Base-by-base conservation (phyloP, 2,888 invertebrate species). In the Plagodis dolabraria region DNA sequence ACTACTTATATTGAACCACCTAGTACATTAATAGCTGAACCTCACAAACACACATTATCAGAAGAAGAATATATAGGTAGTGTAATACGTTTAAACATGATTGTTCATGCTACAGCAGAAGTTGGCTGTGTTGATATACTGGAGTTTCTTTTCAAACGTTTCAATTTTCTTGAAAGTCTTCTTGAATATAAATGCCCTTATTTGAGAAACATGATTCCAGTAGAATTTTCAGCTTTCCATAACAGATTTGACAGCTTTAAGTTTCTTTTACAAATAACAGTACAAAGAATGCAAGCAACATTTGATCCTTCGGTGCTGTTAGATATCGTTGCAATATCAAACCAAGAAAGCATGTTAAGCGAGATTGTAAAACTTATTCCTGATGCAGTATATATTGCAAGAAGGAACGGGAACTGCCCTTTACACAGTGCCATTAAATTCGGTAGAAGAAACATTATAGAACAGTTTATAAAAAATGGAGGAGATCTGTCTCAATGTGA, bases 121-220 rank as follows among this genome's bases (percentile, higher is more conserved):
- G 76, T 82, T 60, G 93, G 94, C 1, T 82, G 88, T 60, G 69
- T 80, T 33, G 87, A 91, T n/a, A 90, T 94, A 63, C 85, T 94
- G 7, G 84, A 89, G 68, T 75, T 85, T 38, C 80, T 95, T 44
- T 71, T 94, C 11, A 80, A 83, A 72, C 69, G 86, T 77, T 22
- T 22, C 22, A 72, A 92, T 76, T 66, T 67, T 0, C 42, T 55
- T n/a, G 47, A 67, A 45, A 2, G 49, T n/a, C 48, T 60, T 12
- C 46, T 60, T 8, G 10, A 5, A 10, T 53, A 60, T 49, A 47
- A 40, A 49, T 55, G 52, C 8, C 56, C 56, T 9, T 45, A 40
- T 11, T 53, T 60, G 49, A 46, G 6, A 12, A 56, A 52, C 35
- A 56, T 40, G 35, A 49, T 12, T 44, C 65, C 60, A 36, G 53